Evolutionary conservation across 2,113 vertebrate species (phyloP), one percentile per base, ranked within the genome.

Genomic region (Pelecanoides urinatrix): DNA sequence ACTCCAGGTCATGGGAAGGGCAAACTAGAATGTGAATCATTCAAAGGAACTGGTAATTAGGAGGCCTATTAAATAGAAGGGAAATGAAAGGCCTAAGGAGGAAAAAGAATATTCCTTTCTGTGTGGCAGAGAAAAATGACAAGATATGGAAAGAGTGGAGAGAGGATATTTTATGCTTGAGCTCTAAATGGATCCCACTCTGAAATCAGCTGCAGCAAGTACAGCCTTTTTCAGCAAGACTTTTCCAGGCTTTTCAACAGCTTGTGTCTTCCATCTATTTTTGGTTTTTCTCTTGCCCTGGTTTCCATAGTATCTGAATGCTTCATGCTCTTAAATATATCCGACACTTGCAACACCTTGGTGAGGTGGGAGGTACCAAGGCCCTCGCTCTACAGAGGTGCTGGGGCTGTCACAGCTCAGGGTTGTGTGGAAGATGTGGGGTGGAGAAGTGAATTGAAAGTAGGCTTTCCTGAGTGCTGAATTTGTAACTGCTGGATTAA

Each of bases 271-370:
- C 88, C 53, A 38, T 86, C 96, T 97, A 93, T 97, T 96, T 96
- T 92, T 90, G 96, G 78, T 18, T 90, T 91, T 90, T 90, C 90
- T 93, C 80, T 93, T 93, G 96, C 92, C 96, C 90, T 94, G 74
- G 96, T 97, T 97, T 96, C 96, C 96, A 96, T 97, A 94, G 96
- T 79, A 95, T 88, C 96, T 32, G 38, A 95, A 85, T 65, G 82
- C 85, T 96, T 95, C 90, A 61, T 49, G 82, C 90, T 96, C 85
- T 94, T 92, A 94, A 95, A 95, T 93, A 86, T 88, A 93, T 96
- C 70, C 93, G 88, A 93, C 90, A 95, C 96, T 95, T 56, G 14
- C 85, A 94, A 73, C 93, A 96, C 94, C 96, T 94, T 79, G 71
- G 85, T 95, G 93, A 85, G 94, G 93, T 83, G 81, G 94, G 94